Percentiles rank a stretch among this genome's conserved stretches.
These are phyloP conservation scores for Esperia sulphurella DNA, from an alignment of 2,888 invertebrate genomes.

Conservation along the genomic window DNA sequence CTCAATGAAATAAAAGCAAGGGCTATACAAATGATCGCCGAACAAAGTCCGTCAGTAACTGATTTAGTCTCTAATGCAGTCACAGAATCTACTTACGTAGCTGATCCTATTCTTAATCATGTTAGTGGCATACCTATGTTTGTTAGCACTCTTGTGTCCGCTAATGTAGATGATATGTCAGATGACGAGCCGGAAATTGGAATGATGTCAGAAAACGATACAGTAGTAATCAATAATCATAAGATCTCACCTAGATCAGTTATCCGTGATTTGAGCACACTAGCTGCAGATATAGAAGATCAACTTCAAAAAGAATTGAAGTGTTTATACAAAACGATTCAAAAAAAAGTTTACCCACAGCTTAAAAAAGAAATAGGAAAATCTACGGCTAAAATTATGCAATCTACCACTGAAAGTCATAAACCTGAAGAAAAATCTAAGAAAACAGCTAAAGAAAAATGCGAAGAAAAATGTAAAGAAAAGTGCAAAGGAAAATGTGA, in stretches of 20 bases:
- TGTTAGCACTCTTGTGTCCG: slow-evolving; percentile 19
- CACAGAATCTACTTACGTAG: slow-evolving; percentile 35
- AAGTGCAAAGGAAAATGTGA: too few species aligned
- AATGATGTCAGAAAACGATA: slow-evolving; percentile 1
- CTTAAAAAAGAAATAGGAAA: not conserved
- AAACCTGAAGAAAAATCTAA: too few species aligned
- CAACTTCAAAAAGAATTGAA: slow-evolving; percentile 38
- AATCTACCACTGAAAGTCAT: too few species aligned
- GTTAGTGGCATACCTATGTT: slow-evolving; percentile 4
- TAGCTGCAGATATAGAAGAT: slow-evolving; percentile 35
- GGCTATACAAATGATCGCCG: slow-evolving; percentile 33
- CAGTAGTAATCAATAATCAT: slow-evolving; percentile 12
- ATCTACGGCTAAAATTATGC: not conserved
- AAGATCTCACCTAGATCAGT: slow-evolving; percentile 29
- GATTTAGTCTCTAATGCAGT: slow-evolving; percentile 36
- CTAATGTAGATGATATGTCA: slow-evolving; percentile 7
- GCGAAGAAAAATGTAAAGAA: too few species aligned
- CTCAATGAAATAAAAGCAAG: slow-evolving; percentile 46
- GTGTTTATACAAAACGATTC: slow-evolving; percentile 36
- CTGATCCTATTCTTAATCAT: slow-evolving; percentile 22
- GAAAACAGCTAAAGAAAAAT: too few species aligned
- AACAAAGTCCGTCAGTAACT: slow-evolving; percentile 30
- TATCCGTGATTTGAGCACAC: slow-evolving; percentile 25
- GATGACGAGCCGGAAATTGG: slow-evolving; percentile 6
- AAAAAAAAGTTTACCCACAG: slow-evolving; percentile 33